These are phyloP conservation scores for Paraescarpia echinospica DNA, from an alignment of 1,140 invertebrate genomes.

Conservation along the genomic window DNA sequence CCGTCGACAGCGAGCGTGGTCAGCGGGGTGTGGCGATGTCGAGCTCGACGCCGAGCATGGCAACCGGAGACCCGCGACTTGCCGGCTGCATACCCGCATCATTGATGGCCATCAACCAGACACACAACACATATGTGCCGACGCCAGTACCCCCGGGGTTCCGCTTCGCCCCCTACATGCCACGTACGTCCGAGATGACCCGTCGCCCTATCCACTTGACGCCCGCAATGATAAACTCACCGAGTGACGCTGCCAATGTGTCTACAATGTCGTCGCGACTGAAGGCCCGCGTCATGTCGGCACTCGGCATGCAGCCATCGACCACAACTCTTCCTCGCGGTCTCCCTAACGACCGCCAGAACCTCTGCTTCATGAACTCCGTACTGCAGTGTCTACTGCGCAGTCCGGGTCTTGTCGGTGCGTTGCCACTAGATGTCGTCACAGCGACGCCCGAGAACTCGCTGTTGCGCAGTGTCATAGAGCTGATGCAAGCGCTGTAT, in stretches of 20 bases:
- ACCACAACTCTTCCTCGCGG: constrained; percentile 40
- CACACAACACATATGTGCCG: not conserved
- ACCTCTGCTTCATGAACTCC: constrained; percentile 54
- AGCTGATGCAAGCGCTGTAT: not conserved
- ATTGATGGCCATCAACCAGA: not conserved
- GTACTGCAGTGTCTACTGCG: constrained; percentile 52
- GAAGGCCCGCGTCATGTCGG: constrained; percentile 42
- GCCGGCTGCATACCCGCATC: not conserved
- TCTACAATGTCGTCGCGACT: constrained; percentile 30
- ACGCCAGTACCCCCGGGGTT: not conserved
- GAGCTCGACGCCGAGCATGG: not conserved
- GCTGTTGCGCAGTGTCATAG: not conserved
- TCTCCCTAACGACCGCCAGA: constrained; percentile 48
- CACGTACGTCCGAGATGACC: constrained; percentile 34
- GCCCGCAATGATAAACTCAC: constrained; percentile 8
- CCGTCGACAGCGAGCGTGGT: not conserved
- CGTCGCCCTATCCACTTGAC: constrained; percentile 38
- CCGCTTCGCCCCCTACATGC: constrained; percentile 24
- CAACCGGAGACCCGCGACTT: not conserved
- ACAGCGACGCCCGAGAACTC: not conserved
- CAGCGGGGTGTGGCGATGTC: not conserved
- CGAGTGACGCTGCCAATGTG: not conserved
- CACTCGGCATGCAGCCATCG: constrained; percentile 36
- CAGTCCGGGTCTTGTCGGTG: constrained; percentile 39
- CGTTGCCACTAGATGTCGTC: not conserved